Percentiles rank a stretch among this genome's conserved stretches.
Evolutionary conservation across 2,888 invertebrate genomes (phyloP).

Genomic region (Drosophila barbarae): DNA sequence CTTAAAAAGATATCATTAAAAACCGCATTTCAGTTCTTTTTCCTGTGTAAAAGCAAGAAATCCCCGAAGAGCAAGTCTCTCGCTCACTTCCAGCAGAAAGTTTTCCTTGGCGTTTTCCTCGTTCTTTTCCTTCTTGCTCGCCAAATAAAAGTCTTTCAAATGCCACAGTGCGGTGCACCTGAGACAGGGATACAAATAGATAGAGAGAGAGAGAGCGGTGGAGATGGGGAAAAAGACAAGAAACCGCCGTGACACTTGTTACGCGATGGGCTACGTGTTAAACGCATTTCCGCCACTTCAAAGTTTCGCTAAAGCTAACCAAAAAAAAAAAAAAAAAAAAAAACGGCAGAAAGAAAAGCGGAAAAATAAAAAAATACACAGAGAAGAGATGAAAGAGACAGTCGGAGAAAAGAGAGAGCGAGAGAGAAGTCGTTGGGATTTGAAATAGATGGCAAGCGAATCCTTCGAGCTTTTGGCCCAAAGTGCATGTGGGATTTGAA

Average conservation of each 20-base stretch:
- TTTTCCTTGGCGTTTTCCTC: slow-evolving; percentile 26
- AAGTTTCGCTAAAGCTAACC: slow-evolving; percentile 39
- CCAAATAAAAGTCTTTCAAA: slow-evolving; percentile 56
- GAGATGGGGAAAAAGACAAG: slow-evolving; percentile 34
- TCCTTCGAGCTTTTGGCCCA: slow-evolving; percentile 33
- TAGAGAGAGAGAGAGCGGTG: slow-evolving; percentile 18
- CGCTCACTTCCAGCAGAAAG: slow-evolving; percentile 34
- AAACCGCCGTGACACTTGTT: slow-evolving; percentile 59
- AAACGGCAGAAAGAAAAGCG: background rate
- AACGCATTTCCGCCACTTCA: slow-evolving; percentile 62
- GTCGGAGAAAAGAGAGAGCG: background rate
- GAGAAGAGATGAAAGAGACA: background rate
- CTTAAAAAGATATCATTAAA: background rate
- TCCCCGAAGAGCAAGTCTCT: background rate
- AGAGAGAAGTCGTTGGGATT: slow-evolving; percentile 4
- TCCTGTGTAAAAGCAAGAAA: slow-evolving; percentile 1
- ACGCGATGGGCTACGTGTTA: slow-evolving; percentile 53
- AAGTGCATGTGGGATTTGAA: slow-evolving; percentile 59
- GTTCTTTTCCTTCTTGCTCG: slow-evolving; percentile 7
- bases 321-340: background rate
- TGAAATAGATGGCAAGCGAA: slow-evolving; percentile 20
- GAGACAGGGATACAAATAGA: slow-evolving; percentile 34
- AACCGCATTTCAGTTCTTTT: background rate
- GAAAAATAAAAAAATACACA: background rate
- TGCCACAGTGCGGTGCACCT: slow-evolving; percentile 44